These are phyloP conservation scores for Plectrocnemia conspersa DNA, from an alignment of 1,140 invertebrate species.

Conservation along the genomic window DNA sequence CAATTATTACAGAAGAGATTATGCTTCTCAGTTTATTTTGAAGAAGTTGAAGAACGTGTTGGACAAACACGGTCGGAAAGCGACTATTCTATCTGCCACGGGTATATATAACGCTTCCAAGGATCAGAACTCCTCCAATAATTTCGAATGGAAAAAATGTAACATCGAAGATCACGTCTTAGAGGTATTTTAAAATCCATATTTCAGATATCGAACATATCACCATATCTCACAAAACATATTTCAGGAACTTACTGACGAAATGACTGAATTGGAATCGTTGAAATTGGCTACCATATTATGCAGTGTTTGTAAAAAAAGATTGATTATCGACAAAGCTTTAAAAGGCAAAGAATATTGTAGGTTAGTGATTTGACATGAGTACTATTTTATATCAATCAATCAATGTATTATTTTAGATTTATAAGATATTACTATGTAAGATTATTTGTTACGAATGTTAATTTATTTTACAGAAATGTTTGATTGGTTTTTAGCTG, in stretches of 20 bases:
- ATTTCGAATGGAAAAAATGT: constrained; percentile 37
- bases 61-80: constrained; percentile 20
- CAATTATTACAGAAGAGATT: constrained; percentile 7
- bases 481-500: constrained; percentile 38
- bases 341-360: constrained; percentile 26
- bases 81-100: constrained; percentile 41
- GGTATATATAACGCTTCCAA: constrained; percentile 40
- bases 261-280: constrained; percentile 26
- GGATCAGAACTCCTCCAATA: constrained; percentile 19
- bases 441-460: too few relatives aligned
- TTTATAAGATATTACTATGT: too few relatives aligned
- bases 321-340: constrained; percentile 25
- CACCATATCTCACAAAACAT: neutral
- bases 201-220: neutral
- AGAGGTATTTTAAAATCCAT: constrained; percentile 37
- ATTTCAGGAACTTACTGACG: constrained; percentile 11
- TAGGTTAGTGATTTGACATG: constrained; percentile 16
- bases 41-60: constrained; percentile 15
- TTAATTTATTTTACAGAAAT: too few relatives aligned
- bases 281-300: constrained; percentile 25
- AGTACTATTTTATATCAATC: neutral
- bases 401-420: neutral
- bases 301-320: constrained; percentile 25
- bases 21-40: constrained; percentile 7
- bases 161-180: constrained; percentile 44